phyloP scores from a whole-genome alignment of 1,140 invertebrate genomes.

The Phortica variegata region DNA sequence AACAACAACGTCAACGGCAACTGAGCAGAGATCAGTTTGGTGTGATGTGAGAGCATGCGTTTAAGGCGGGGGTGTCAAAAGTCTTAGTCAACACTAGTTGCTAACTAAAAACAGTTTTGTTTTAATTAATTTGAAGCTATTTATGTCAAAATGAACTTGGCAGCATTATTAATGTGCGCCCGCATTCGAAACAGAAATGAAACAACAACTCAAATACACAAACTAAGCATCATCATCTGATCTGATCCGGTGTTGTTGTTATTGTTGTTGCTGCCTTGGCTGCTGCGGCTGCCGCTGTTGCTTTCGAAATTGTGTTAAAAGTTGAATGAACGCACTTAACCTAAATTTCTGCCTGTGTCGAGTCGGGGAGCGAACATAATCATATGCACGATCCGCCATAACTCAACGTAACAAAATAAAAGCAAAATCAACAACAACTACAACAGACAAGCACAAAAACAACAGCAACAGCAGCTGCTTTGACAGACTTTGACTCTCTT shows the following conservation, averaged over 20 bases:
- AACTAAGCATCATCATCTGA: too few species aligned
- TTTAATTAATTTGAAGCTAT: background rate
- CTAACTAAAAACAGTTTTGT: background rate
- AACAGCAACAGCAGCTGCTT: background rate
- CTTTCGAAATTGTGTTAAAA: conserved; percentile 55
- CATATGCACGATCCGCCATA: too few species aligned
- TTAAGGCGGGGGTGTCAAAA: too few species aligned
- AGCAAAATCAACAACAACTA: conserved; percentile 2
- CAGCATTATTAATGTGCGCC: conserved; percentile 46
- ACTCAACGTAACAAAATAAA: background rate
- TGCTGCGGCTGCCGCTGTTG: background rate
- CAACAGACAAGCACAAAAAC: too few species aligned
- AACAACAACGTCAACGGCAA: too few species aligned
- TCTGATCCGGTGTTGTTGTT: too few species aligned
- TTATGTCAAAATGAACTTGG: conserved; percentile 45
- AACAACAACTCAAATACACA: conserved; percentile 24
- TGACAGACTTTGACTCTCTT: too few species aligned
- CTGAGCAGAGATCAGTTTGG: too few species aligned
- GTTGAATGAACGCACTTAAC: conserved; percentile 57
- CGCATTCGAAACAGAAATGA: conserved; percentile 16
- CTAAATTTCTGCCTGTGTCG: conserved; percentile 31
- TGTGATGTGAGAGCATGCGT: too few species aligned
- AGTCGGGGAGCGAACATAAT: too few species aligned
- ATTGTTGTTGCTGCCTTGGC: background rate
- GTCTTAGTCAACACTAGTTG: too few species aligned